Evolutionary conservation across 1,140 invertebrate genomes (phyloP).

Genomic region (Rhagoletis pomonella): DNA sequence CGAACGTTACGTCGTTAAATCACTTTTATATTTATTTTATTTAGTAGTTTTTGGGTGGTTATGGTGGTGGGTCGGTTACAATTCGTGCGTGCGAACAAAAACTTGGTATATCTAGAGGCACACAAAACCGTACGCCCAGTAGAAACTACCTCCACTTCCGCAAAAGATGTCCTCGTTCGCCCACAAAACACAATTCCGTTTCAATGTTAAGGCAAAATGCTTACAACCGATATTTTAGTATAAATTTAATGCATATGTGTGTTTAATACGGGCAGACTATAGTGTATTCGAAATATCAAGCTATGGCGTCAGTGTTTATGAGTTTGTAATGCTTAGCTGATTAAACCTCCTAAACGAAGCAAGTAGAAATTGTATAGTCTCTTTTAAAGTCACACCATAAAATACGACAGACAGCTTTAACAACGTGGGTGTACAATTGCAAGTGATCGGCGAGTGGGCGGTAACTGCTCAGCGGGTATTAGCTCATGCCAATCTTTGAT

Average conservation of each 20-base stretch:
- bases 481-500: background rate
- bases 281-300: background rate
- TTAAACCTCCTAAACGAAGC: background rate
- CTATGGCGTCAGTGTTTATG: background rate
- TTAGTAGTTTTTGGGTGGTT: conserved; percentile 23
- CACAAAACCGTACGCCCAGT: background rate
- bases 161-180: conserved; percentile 3
- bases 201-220: conserved; percentile 41
- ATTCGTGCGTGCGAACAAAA: background rate
- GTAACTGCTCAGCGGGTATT: background rate
- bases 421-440: background rate
- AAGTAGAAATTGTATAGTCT: background rate
- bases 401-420: background rate
- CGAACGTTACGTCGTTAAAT: background rate
- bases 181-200: conserved; percentile 17
- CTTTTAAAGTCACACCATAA: conserved; percentile 3
- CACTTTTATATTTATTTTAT: background rate
- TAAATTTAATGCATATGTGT: background rate
- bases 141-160: conserved; percentile 22
- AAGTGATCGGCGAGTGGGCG: background rate
- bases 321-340: background rate
- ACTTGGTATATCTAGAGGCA: background rate
- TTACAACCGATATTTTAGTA: conserved; percentile 2
- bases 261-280: background rate
- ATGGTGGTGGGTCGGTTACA: conserved; percentile 36